Base-by-base conservation (phyloP, 2,888 invertebrate genomes). In the Aelia acuminata region DNA sequence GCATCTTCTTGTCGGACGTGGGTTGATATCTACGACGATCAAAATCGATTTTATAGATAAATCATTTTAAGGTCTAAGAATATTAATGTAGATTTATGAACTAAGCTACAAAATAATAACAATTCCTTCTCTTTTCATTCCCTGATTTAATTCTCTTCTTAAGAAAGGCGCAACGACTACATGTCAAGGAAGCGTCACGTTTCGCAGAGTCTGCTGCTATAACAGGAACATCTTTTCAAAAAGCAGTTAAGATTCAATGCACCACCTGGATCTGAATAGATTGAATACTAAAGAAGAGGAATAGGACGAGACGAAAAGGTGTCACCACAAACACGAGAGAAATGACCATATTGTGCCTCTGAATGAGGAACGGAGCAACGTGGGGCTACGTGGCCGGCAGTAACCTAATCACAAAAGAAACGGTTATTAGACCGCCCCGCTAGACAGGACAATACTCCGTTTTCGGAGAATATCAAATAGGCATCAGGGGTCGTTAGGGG, bases 201-300 rank as follows among this genome's bases (percentile, higher is more conserved):
- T 80, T 43, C n/a, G 43, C 80, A 80, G 80, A 39, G n/a, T 11
- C 11, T 35, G 22, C 80, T 43, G n/a, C n/a, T n/a, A n/a, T n/a
- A 47, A 80, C 43, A 80, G 80, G 43, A 80, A 80, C 80, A 80
- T 80, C 80, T 47, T 43, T 80, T 87, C 70, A 87, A 87, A 87
- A 87, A 63, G 70, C n/a, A 87, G 87, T 87, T 87, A 87, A 35
- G 49, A 87, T 87, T 70, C 87, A 87, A 87, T 87, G 31, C 63
- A 8, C 57, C 43, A 43, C 43, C 87, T 4, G 70, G 53, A 87
- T 87, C 43, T 87, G 87, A 87, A 87, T 87, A 87, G 87, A 63
- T 31, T 53, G 87, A 70, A 87, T 70, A 47, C 50, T 18, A n/a
- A 85, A 48, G 70, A 87, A 86, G 57, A 63, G 8, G 63, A 53